A percentile compares a stretch with the other conserved stretches of the same genome.
Conservation (phyloP, 64 coral and sea anemone genomes). For the Montipora capricornis region DNA sequence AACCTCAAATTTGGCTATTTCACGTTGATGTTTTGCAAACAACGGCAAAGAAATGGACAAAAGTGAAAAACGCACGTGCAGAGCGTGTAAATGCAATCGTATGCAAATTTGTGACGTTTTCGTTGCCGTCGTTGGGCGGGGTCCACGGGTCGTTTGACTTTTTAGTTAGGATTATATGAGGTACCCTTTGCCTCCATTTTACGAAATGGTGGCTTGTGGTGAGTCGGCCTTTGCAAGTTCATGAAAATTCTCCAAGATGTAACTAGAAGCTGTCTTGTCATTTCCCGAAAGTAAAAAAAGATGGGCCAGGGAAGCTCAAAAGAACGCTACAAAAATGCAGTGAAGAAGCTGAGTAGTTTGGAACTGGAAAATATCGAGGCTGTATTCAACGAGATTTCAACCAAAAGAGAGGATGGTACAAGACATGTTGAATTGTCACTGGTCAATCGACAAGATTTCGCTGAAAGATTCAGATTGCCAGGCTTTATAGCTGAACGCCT, state of each 20-base stretch:
- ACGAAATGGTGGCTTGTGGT: no score
- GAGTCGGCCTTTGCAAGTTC: no score
- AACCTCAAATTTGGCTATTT: no score
- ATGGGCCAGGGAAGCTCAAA: constrained; percentile 93
- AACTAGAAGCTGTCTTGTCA: background rate
- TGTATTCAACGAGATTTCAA: constrained; percentile 92
- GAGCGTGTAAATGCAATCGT: no score
- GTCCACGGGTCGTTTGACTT: no score
- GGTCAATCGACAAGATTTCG: constrained; percentile 92
- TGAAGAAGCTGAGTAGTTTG: constrained; percentile 87
- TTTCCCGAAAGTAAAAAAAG: background rate
- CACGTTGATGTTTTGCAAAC: no score
- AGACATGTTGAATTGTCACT: constrained; percentile 79
- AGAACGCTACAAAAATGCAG: constrained; percentile 84
- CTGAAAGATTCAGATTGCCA: constrained; percentile 88
- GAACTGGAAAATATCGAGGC: constrained; percentile 91
- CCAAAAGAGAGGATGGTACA: constrained; percentile 79
- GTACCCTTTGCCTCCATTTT: no score
- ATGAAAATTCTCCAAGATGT: constrained; percentile 2
- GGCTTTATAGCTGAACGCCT: constrained; percentile 90
- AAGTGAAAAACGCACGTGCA: no score
- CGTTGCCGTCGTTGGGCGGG: no score
- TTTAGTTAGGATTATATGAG: no score
- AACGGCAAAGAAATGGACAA: no score
- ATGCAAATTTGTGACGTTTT: no score